These are phyloP conservation scores for Galago senegalensis DNA, from an alignment of 2,797 vertebrate genomes.

Conservation along the genomic window DNA sequence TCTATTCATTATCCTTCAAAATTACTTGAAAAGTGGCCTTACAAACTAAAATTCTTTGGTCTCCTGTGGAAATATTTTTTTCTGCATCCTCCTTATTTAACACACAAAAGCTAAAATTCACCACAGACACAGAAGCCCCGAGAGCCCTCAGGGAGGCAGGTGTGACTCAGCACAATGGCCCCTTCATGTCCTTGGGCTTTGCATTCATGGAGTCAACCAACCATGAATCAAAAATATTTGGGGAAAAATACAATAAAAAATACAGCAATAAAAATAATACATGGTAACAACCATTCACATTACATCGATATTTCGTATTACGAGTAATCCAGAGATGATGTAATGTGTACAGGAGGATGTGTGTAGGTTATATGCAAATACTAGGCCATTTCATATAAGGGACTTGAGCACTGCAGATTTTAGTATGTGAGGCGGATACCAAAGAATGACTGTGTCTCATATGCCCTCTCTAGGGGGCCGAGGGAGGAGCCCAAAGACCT, in stretches of 20 bases:
- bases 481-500: neutral
- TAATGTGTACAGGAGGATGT: neutral
- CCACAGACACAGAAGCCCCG: neutral
- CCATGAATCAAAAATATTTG: neutral
- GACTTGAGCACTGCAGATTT: neutral
- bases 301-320: neutral
- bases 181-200: neutral
- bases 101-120: neutral
- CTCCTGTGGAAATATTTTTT: neutral
- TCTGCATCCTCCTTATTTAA: neutral
- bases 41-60: neutral
- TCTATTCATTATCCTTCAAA: slow-evolving; percentile 2
- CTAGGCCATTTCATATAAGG: neutral
- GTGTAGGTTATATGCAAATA: neutral
- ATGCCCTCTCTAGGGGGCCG: neutral
- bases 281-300: neutral
- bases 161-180: neutral
- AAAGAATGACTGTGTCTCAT: too few relatives aligned
- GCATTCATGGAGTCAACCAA: neutral
- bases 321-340: neutral
- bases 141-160: fast-evolving
- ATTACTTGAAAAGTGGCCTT: neutral
- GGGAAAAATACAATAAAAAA: neutral
- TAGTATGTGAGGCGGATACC: neutral
- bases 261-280: neutral